Evolutionary conservation across 2,888 invertebrate genomes (phyloP).

Genomic region (Zygogramma bicolorata): DNA sequence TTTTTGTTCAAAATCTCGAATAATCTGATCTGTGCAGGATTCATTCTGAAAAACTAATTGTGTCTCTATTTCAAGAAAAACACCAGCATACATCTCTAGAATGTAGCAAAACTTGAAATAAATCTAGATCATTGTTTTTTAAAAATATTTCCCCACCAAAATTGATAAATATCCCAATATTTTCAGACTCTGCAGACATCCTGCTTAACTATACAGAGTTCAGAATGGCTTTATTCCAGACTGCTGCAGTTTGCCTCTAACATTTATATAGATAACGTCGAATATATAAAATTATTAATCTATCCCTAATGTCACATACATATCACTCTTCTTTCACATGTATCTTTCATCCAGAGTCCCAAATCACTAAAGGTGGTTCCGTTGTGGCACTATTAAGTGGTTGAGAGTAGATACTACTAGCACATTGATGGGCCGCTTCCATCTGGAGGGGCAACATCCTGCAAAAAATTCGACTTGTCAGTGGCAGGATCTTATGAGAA

Average conservation of each 20-base stretch:
- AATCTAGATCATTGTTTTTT: too few species aligned
- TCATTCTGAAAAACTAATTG: too few species aligned
- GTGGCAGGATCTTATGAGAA: too few species aligned
- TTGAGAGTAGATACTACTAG: conserved; percentile 51
- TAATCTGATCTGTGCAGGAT: too few species aligned
- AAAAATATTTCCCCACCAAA: too few species aligned
- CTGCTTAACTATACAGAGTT: neutral
- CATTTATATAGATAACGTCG: neutral
- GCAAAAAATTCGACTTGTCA: conserved; percentile 30
- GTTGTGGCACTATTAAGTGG: conserved; percentile 44
- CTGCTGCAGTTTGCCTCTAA: neutral
- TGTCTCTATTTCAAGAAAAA: too few species aligned
- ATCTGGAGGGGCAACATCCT: conserved; percentile 52
- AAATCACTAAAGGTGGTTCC: conserved; percentile 24
- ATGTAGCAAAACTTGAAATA: too few species aligned
- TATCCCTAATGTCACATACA: conserved; percentile 20
- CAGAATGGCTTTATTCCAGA: neutral
- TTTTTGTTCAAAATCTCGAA: too few species aligned
- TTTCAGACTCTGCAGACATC: neutral
- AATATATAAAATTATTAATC: conserved; percentile 30
- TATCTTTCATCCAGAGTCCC: conserved; percentile 9
- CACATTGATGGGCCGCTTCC: conserved; percentile 48
- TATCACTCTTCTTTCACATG: conserved; percentile 19
- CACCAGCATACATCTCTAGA: too few species aligned
- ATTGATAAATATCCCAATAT: too few species aligned